A percentile compares a stretch with the other conserved stretches of the same genome.
Conservation (phyloP, 2,888 invertebrate species). For the Spilosoma lubricipeda region DNA sequence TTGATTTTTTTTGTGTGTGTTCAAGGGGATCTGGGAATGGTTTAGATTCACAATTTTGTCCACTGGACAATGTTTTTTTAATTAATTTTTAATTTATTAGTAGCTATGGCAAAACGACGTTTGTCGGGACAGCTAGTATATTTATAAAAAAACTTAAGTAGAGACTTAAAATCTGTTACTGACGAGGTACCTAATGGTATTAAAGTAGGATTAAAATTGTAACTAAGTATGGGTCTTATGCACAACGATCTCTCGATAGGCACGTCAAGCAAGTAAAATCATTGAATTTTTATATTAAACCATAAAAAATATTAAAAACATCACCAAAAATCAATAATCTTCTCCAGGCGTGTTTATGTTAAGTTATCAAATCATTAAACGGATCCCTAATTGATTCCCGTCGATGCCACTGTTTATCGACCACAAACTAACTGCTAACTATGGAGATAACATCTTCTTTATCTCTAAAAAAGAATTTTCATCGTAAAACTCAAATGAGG, state of each 20-base stretch:
- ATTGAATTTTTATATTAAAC: slow-evolving; percentile 3
- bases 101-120: too few relatives aligned
- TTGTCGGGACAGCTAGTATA: too few relatives aligned
- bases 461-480: slow-evolving; percentile 19
- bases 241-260: background rate
- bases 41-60: too few relatives aligned
- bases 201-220: background rate
- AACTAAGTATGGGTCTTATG: background rate
- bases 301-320: slow-evolving; percentile 3
- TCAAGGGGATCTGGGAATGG: too few relatives aligned
- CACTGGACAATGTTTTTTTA: too few relatives aligned
- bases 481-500: slow-evolving; percentile 24
- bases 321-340: background rate
- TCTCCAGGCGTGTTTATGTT: slow-evolving; percentile 2
- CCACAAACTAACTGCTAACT: slow-evolving; percentile 19
- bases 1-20: too few relatives aligned
- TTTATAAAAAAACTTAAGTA: background rate
- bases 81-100: too few relatives aligned
- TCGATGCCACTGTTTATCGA: slow-evolving; percentile 14
- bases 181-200: background rate
- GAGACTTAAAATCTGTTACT: background rate
- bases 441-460: slow-evolving; percentile 26
- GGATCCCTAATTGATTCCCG: slow-evolving; percentile 12
- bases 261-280: background rate
- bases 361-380: slow-evolving; percentile 13